Evolutionary conservation across 2,113 vertebrate species (phyloP).

Genomic region (Scartelaos histophorus): DNA sequence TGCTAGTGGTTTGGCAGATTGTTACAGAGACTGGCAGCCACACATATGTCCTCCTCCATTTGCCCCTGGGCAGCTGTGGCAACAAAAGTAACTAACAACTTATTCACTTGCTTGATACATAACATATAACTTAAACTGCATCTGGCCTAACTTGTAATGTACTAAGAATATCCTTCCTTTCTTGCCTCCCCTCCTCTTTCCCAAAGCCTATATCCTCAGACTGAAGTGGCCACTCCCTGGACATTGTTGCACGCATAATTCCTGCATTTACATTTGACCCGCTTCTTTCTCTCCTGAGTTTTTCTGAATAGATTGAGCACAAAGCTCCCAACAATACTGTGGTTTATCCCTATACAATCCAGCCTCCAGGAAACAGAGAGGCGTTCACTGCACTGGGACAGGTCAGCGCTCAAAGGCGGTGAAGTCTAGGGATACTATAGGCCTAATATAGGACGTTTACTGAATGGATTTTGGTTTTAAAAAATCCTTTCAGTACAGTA

Average conservation of each 20-base stretch:
- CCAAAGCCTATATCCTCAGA: neutral
- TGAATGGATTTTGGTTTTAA: no score
- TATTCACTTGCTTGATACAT: neutral
- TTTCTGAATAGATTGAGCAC: slow-evolving; percentile 17
- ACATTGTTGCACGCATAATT: slow-evolving; percentile 20
- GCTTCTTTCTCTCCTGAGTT: slow-evolving; percentile 13
- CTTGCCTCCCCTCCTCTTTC: neutral
- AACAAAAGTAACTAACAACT: neutral
- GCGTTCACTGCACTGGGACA: slow-evolving; percentile 9
- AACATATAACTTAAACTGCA: neutral
- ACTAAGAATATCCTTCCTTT: neutral
- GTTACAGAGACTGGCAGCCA: neutral
- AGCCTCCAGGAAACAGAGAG: slow-evolving; percentile 1
- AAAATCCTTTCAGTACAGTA: no score
- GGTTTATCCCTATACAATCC: slow-evolving; percentile 9
- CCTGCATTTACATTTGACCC: slow-evolving; percentile 3
- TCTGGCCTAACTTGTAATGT: neutral
- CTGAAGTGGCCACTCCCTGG: slow-evolving; percentile 19
- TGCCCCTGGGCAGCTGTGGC: neutral
- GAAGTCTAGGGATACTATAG: neutral
- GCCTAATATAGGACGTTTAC: no score
- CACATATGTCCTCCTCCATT: neutral
- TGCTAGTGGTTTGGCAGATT: neutral
- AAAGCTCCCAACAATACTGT: slow-evolving; percentile 14
- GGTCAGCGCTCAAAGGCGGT: neutral